Evolutionary conservation across 2,888 invertebrate genomes (phyloP).

Genomic region (Andrena fulva): DNA sequence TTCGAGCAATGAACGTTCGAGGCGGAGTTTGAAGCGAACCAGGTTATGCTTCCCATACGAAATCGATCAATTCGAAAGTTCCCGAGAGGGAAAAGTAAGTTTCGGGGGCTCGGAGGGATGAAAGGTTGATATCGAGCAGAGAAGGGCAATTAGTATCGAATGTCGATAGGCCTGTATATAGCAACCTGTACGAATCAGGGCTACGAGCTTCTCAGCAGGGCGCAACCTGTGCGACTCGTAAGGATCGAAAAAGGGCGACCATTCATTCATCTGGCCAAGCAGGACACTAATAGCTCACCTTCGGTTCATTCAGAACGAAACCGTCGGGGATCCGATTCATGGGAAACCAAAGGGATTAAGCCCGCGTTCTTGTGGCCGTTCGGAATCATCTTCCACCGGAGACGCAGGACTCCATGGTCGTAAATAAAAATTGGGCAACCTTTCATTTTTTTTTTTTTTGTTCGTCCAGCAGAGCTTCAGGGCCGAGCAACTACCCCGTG

Average conservation of each 20-base stretch:
- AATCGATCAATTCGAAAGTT: neutral
- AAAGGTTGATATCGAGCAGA: slow-evolving; percentile 66
- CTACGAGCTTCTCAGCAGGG: slow-evolving; percentile 75
- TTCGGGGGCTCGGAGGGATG: slow-evolving; percentile 44
- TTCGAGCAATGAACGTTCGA: neutral
- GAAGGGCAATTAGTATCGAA: slow-evolving; percentile 82
- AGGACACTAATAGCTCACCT: slow-evolving; percentile 76
- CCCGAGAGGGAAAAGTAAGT: neutral
- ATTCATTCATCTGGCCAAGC: slow-evolving; percentile 70
- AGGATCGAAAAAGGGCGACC: slow-evolving; percentile 75
- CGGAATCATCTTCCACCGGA: slow-evolving; percentile 6
- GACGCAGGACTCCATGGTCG: slow-evolving; percentile 11
- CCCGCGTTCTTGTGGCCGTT: slow-evolving; percentile 21
- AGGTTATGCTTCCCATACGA: neutral
- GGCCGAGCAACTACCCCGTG: neutral
- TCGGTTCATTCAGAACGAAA: slow-evolving; percentile 78
- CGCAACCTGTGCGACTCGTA: slow-evolving; percentile 77
- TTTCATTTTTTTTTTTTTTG: neutral
- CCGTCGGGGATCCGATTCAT: slow-evolving; percentile 76
- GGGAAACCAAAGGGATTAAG: slow-evolving; percentile 68
- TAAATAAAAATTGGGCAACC: slow-evolving; percentile 38
- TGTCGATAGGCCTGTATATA: slow-evolving; percentile 77
- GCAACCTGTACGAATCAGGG: slow-evolving; percentile 74
- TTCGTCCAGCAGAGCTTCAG: neutral
- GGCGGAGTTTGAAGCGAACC: neutral